Evolutionary conservation across 2,797 vertebrate species (phyloP), one percentile per base, ranked within the genome.

Genomic region (Peromyscus aztecus): DNA sequence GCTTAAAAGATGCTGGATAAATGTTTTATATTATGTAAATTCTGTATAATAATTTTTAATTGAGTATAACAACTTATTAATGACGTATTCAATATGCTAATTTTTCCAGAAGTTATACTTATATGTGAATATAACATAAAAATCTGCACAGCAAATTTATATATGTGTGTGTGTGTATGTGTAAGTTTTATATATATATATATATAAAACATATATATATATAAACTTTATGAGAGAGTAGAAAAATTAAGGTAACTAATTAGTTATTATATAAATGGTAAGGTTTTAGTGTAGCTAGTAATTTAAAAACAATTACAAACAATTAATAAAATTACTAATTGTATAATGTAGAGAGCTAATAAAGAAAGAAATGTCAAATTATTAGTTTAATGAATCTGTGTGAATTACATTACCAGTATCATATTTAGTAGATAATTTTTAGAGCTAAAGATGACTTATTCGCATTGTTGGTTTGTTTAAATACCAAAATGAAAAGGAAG

Each of bases 1-100:
- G 71, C 31, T 75, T 57, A 83, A 90, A 85, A 85, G 2, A 23
- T 37, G 40, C 40, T 71, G 81, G 12, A 95, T 84, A 61, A 43
- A 34, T 89, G 2, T 69, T 89, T 82, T 19, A 65, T 37, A 10
- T 34, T 13, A 14, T 6, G 78, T 49, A 76, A 71, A 69, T 73
- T 84, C 13, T 14, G 52, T 52, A 49, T 63, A 6, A 91, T 59
- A 92, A 92, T 95, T 88, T n/a, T 90, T 69, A 91, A 88, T 27
- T 69, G 4, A 37, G 13, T 89, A 27, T 57, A n/a, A 46, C 75
- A 31, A 2, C 10, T 95, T 89, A 46, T 31, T 34, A 37, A 9
- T 71, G 10, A 71, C 8, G 21, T n/a, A 49, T 52, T 71, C 17
- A 9, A 19, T 19, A n/a, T 37, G 69, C n/a, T 71, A 37, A 46